Conservation (phyloP, 1,140 invertebrate species). For the Platyura marginata region DNA sequence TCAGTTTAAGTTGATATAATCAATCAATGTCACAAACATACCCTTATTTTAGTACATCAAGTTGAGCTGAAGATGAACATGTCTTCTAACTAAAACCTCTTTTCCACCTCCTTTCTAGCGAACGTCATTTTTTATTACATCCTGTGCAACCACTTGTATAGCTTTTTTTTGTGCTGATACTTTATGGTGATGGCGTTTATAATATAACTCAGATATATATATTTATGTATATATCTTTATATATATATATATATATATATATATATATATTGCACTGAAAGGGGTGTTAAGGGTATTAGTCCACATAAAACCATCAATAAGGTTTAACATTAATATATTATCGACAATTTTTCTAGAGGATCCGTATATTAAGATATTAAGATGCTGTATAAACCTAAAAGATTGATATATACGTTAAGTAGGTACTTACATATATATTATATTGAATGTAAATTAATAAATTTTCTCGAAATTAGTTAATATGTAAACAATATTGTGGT, state of each 20-base stretch:
- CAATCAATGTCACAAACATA: neutral
- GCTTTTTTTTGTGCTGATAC: neutral
- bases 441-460: too few relatives aligned
- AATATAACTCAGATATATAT: neutral
- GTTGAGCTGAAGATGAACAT: neutral
- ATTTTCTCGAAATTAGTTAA: too few relatives aligned
- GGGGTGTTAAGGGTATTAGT: neutral
- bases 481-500: too few relatives aligned
- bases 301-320: neutral
- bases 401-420: too few relatives aligned
- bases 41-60: neutral
- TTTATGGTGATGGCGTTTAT: neutral
- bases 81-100: neutral
- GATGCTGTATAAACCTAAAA: too few relatives aligned
- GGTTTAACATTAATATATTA: neutral
- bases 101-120: neutral
- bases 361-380: too few relatives aligned
- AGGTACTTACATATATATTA: too few relatives aligned
- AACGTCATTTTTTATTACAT: neutral
- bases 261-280: neutral
- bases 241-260: neutral
- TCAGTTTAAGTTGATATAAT: neutral
- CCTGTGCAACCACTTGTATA: neutral
- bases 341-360: too few relatives aligned
- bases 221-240: neutral